Evolutionary conservation across 2,888 invertebrate genomes (phyloP), one percentile per base, ranked within the genome.

Genomic region (Alloplasta piceator): DNA sequence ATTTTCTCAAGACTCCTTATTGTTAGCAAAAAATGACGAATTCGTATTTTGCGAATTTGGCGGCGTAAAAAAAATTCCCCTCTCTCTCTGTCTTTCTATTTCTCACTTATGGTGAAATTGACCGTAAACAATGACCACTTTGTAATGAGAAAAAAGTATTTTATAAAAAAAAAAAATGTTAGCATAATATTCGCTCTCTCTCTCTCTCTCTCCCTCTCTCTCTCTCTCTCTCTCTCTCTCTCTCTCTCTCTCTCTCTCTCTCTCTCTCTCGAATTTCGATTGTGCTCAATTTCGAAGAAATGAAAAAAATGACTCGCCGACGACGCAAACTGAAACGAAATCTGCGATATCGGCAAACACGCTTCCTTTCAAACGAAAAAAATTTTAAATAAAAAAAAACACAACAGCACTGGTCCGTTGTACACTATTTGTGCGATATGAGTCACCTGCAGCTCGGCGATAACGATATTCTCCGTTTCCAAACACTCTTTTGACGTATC

Each of bases 401-500:
- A 10, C 38, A 16, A 55, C n/a, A 58, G 56, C 58, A 58, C 52
- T 52, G n/a, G n/a, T n/a, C n/a, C n/a, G 52, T 52, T 52, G 14
- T 52, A 52, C 52, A 14, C 16, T 52, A 52, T 52, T 6, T 52
- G 43, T 43, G 14, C 12, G 52, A 52, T 12, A 50, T 50, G 48
- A 67, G 39, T 74, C 58, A 60, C 41, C 6, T 41, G 55, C 39
- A 16, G 6, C 36, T 9, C 50, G 26, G 55, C 66, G 74, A 67
- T 74, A 74, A 74, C n/a, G 66, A 66, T 38, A 48, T 9, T 36
- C 36, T 39, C 38, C 3, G 38, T 58, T 72, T 41, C 38, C 4
- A 38, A 14, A 36, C 64, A 50, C 36, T 10, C n/a, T 48, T 71
- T 71, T 60, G 60, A n/a, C 60, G 50, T 61, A 71, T 71, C 71